Conservation (phyloP, 2,797 vertebrate species). For the Xenentodon cancila region DNA sequence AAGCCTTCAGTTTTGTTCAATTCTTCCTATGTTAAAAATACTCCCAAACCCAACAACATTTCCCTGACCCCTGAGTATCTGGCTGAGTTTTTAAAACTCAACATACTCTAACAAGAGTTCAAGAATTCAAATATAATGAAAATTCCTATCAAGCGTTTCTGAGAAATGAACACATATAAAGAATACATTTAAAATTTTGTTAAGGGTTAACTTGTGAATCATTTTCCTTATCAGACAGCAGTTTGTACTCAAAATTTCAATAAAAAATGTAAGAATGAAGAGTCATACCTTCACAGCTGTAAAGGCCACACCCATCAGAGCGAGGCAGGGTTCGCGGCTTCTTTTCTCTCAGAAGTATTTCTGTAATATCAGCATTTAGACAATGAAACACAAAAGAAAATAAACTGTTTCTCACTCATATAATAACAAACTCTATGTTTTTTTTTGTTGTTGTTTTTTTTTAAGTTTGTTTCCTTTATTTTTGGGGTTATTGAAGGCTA, state of each 20-base stretch:
- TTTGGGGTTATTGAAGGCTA: background rate
- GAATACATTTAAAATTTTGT: too few species aligned
- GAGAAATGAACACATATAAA: too few species aligned
- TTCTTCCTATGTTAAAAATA: too few species aligned
- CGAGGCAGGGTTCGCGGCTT: slow-evolving; percentile 70
- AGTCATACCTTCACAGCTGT: slow-evolving; percentile 64
- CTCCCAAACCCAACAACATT: too few species aligned
- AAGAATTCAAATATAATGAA: too few species aligned
- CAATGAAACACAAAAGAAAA: slow-evolving; percentile 26
- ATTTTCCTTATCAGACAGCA: background rate
- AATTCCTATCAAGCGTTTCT: too few species aligned
- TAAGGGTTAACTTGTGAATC: background rate
- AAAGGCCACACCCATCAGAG: slow-evolving; percentile 74
- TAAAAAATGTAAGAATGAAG: slow-evolving; percentile 26
- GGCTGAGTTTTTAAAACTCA: too few species aligned
- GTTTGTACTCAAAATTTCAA: background rate
- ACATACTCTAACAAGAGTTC: too few species aligned
- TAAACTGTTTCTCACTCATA: background rate
- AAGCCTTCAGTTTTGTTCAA: too few species aligned
- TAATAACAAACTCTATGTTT: background rate
- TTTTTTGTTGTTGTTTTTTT: background rate
- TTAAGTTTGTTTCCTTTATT: background rate
- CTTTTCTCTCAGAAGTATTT: slow-evolving; percentile 74
- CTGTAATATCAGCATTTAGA: slow-evolving; percentile 38
- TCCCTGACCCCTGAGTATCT: too few species aligned